These are phyloP conservation scores for Tuta absoluta DNA, from an alignment of 2,888 invertebrate species.

Conservation along the genomic window DNA sequence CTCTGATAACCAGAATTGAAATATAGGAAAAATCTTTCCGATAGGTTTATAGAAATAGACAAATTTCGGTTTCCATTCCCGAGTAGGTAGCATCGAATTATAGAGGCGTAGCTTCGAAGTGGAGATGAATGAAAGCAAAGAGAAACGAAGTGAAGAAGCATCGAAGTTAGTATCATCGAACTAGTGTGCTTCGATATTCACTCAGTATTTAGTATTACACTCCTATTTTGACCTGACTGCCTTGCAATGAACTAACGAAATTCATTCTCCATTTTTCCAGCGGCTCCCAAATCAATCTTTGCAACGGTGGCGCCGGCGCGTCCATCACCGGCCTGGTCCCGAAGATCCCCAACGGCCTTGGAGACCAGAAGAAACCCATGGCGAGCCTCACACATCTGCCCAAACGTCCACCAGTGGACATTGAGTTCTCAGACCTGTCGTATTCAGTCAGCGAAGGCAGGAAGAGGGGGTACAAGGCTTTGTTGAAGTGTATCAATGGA, in stretches of 20 bases:
- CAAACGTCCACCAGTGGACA: constrained; percentile 93
- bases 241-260: background rate
- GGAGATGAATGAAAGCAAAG: no score
- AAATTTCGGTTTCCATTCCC: no score
- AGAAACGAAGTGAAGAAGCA: no score
- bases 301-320: constrained; percentile 84
- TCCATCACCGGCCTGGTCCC: constrained; percentile 80
- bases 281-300: constrained; percentile 87
- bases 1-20: no score
- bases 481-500: constrained; percentile 93
- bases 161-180: no score
- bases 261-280: constrained; percentile 62
- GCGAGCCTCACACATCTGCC: constrained; percentile 90
- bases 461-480: constrained; percentile 90
- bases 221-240: background rate
- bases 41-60: no score
- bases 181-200: no score
- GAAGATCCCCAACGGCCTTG: constrained; percentile 87
- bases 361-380: constrained; percentile 87
- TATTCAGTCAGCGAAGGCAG: constrained; percentile 94
- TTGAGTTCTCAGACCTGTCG: constrained; percentile 92
- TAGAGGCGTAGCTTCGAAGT: no score
- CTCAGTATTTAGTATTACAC: no score
- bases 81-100: no score
- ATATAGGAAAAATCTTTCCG: no score